A percentile compares a stretch with the other conserved stretches of the same genome.
These are phyloP conservation scores for Drosophila ficusphila DNA, from an alignment of 1,140 invertebrate species.

Conservation along the genomic window DNA sequence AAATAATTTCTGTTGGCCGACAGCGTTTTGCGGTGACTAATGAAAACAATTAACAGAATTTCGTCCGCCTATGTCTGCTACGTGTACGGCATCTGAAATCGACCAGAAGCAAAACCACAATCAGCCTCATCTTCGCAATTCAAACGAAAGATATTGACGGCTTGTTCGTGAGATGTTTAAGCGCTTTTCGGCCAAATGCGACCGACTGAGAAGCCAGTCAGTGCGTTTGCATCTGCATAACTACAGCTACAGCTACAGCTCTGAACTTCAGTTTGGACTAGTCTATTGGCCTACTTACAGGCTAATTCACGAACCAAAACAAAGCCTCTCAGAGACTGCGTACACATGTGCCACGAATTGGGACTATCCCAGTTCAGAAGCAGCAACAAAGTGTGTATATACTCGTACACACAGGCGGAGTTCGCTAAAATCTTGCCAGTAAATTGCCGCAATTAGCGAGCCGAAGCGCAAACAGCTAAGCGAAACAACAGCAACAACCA, in stretches of 20 bases:
- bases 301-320: constrained; percentile 8
- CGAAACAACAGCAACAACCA: constrained; percentile 16
- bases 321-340: constrained; percentile 8
- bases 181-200: constrained; percentile 7
- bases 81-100: constrained; percentile 56
- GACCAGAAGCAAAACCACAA: constrained; percentile 23
- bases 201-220: neutral
- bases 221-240: neutral
- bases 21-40: constrained; percentile 54
- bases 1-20: constrained; percentile 8
- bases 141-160: constrained; percentile 27
- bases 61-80: constrained; percentile 47
- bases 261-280: constrained; percentile 19
- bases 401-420: constrained; percentile 21
- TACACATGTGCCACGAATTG: neutral
- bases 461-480: constrained; percentile 36
- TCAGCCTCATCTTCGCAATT: constrained; percentile 15
- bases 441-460: constrained; percentile 68
- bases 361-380: constrained; percentile 6
- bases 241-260: constrained; percentile 1
- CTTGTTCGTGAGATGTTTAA: constrained; percentile 8
- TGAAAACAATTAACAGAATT: constrained; percentile 70
- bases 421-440: constrained; percentile 54
- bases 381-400: constrained; percentile 28
- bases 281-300: neutral